Evolutionary conservation across 1,140 invertebrate genomes (phyloP).

Genomic region (Heliconius hewitsoni): DNA sequence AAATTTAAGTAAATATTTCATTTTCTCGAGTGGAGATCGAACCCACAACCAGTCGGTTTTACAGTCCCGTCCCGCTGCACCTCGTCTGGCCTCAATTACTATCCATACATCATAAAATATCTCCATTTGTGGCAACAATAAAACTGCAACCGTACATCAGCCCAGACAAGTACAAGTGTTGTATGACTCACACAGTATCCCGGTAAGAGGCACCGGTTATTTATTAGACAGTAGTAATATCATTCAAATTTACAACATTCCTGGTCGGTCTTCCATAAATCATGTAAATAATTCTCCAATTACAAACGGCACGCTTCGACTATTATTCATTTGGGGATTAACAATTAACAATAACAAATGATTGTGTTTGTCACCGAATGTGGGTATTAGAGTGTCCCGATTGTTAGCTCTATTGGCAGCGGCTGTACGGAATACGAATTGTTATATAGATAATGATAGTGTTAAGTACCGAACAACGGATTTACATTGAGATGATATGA

Average conservation of each 20-base stretch:
- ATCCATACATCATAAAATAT: not conserved
- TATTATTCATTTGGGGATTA: constrained; percentile 63
- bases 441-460: not conserved
- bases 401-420: constrained; percentile 25
- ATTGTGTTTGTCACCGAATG: constrained; percentile 49
- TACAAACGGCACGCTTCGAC: constrained; percentile 58
- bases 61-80: too few species aligned
- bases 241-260: constrained; percentile 43
- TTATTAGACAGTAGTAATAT: constrained; percentile 51
- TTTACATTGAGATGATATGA: not conserved
- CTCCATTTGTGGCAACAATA: not conserved
- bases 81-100: not conserved
- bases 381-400: constrained; percentile 27
- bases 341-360: constrained; percentile 71
- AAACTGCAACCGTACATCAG: not conserved
- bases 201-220: constrained; percentile 42
- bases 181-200: not conserved
- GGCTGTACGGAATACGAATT: not conserved
- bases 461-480: not conserved
- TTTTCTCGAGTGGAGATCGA: too few species aligned
- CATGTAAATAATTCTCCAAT: constrained; percentile 67
- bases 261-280: constrained; percentile 50
- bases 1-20: too few species aligned
- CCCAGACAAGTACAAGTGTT: not conserved
- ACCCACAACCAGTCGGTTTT: too few species aligned